These are phyloP conservation scores for Oopsacas minuta DNA, from an alignment of 37 sponge, comb jelly and placozoan genomes.

Conservation along the genomic window DNA sequence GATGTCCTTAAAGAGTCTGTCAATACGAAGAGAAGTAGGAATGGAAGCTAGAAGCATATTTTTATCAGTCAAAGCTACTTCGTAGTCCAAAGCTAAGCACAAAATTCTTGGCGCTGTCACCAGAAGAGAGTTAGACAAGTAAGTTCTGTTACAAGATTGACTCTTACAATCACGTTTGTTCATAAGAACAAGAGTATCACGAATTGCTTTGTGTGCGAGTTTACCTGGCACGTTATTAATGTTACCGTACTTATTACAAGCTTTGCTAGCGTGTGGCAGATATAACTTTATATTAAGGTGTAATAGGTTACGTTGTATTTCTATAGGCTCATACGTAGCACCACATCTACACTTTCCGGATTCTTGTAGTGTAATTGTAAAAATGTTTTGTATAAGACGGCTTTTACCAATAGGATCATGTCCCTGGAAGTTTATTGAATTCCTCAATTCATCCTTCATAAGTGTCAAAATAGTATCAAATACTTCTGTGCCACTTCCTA, in stretches of 20 bases:
- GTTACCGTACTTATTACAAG: neutral
- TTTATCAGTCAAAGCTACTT: neutral
- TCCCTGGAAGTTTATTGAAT: constrained; percentile 11
- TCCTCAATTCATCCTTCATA: neutral
- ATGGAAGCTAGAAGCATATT: neutral
- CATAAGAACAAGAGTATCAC: neutral
- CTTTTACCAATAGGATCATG: neutral
- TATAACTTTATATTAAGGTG: neutral
- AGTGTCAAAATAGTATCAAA: neutral
- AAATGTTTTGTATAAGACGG: neutral
- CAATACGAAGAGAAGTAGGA: neutral
- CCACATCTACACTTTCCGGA: constrained; percentile 17
- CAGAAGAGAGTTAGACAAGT: neutral
- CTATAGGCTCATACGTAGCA: neutral
- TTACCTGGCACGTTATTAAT: neutral
- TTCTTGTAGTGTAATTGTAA: neutral
- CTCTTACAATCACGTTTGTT: neutral
- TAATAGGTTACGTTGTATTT: neutral
- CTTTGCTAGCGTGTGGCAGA: neutral
- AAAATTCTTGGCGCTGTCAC: neutral
- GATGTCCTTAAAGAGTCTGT: neutral
- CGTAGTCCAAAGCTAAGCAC: neutral
- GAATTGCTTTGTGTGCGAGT: neutral
- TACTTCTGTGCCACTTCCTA: neutral
- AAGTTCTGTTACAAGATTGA: neutral